Evolutionary conservation across 1,140 invertebrate genomes (phyloP).

Genomic region (Platyscapa corneri): DNA sequence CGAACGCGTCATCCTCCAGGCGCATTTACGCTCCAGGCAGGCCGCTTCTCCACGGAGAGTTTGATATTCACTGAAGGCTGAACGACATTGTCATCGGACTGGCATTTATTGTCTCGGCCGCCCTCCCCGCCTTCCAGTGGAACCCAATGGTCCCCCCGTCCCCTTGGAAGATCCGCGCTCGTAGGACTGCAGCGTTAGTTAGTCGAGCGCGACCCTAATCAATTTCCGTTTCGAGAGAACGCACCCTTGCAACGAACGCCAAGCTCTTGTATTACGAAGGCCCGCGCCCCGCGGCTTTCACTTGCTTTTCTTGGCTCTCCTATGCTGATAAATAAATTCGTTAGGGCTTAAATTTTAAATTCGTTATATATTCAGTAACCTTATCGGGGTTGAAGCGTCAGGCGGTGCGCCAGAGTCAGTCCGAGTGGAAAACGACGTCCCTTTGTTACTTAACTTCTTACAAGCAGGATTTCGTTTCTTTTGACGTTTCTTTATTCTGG

Average conservation of each 20-base stretch:
- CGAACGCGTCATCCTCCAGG: not conserved
- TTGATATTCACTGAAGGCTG: slow-evolving; percentile 53
- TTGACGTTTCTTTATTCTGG: not conserved
- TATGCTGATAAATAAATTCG: slow-evolving; percentile 3
- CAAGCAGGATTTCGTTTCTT: not conserved
- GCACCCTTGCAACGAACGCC: not conserved
- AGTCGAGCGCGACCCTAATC: slow-evolving; percentile 53
- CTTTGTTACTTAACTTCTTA: not conserved
- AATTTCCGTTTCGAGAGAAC: slow-evolving; percentile 51
- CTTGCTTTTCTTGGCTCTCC: not conserved
- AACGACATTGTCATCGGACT: slow-evolving; percentile 51
- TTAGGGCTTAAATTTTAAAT: not conserved
- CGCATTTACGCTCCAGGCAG: slow-evolving; percentile 1
- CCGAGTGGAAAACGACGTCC: not conserved
- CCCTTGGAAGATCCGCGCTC: not conserved
- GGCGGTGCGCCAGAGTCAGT: not conserved
- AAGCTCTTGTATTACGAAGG: not conserved
- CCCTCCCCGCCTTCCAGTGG: not conserved
- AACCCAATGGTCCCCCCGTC: no score
- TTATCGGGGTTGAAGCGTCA: not conserved
- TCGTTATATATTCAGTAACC: not conserved
- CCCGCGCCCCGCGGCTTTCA: no score
- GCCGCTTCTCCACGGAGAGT: not conserved
- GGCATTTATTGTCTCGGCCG: slow-evolving; percentile 54
- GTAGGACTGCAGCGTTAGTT: slow-evolving; percentile 8